These are phyloP conservation scores for Parnassius smintheus DNA, from an alignment of 2,888 invertebrate genomes.

Conservation along the genomic window DNA sequence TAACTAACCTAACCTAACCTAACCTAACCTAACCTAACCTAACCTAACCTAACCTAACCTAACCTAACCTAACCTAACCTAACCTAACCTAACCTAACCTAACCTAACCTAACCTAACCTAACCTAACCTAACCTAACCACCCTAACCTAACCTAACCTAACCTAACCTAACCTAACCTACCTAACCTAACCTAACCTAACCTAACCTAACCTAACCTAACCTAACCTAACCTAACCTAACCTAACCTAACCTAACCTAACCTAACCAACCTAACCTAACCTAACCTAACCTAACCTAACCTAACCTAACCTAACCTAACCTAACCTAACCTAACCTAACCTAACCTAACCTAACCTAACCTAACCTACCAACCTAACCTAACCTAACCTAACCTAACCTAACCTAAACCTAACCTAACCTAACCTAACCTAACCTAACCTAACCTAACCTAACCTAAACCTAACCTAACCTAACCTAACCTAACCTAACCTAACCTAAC, in stretches of 20 bases:
- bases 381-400: no score
- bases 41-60: slow-evolving; percentile 33
- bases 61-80: slow-evolving; percentile 34
- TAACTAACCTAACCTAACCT: slow-evolving; percentile 34
- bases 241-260: no score
- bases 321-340: slow-evolving; percentile 34
- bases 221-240: background rate
- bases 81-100: slow-evolving; percentile 32
- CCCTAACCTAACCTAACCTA: no score
- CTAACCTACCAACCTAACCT: no score
- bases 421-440: slow-evolving; percentile 33
- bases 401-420: slow-evolving; percentile 10
- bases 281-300: slow-evolving; percentile 36
- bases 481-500: slow-evolving; percentile 28
- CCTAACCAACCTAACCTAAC: slow-evolving; percentile 27
- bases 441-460: slow-evolving; percentile 2
- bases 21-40: slow-evolving; percentile 33
- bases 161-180: no score
- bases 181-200: slow-evolving; percentile 32
- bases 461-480: slow-evolving; percentile 1
- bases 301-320: slow-evolving; percentile 35
- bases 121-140: slow-evolving; percentile 23
- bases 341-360: slow-evolving; percentile 33
- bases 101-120: slow-evolving; percentile 34
- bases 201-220: slow-evolving; percentile 36